Base-by-base conservation (phyloP, 2,797 vertebrate species). In the Galaxias olidus region DNA sequence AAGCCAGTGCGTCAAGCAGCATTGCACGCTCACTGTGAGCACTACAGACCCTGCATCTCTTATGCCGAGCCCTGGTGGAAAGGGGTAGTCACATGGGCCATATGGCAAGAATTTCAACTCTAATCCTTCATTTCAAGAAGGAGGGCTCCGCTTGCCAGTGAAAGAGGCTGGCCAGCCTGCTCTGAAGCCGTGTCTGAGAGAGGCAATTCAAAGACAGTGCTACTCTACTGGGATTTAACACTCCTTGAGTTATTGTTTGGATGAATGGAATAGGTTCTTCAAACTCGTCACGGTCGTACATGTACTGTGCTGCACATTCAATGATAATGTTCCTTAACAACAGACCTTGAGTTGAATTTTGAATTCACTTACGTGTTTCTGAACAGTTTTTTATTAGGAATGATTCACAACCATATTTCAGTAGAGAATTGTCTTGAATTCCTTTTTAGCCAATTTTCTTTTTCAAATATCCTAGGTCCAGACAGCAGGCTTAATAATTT, bases 71-170 rank as follows among this genome's bases (percentile, higher is more conserved):
- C 79, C 58, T 81, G 75, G 72, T 82, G 80, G 81, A 91, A 88
- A 87, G 69, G 81, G 63, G 52, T 83, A 88, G 90, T 93, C 92
- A 91, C 90, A 89, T 91, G 90, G 87, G 77, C 74, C 80, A 76
- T 82, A 73, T 79, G 83, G 84, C 84, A 84, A 86, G 88, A 78
- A 79, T 80, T 83, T 82, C 79, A 66, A 75, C 82, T 83, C 68
- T 73, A 84, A 86, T 82, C 82, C 72, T 74, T 83, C 80, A 73
- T 77, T 82, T 71, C 68, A 63, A 76, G 69, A 63, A 76, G 74
- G 76, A 61, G 63, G 49, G 88, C 84, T 75, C 19, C 71, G 72
- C 62, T 73, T 89, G 82, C 87, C 85, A 86, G 67, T 77, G 76
- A 72, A 69, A 68, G 14, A 62, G 52, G 55, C 69, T 75, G 56